Evolutionary conservation across 2,113 vertebrate genomes (phyloP), one percentile per base, ranked within the genome.

Genomic region (Lanius ludovicianus): DNA sequence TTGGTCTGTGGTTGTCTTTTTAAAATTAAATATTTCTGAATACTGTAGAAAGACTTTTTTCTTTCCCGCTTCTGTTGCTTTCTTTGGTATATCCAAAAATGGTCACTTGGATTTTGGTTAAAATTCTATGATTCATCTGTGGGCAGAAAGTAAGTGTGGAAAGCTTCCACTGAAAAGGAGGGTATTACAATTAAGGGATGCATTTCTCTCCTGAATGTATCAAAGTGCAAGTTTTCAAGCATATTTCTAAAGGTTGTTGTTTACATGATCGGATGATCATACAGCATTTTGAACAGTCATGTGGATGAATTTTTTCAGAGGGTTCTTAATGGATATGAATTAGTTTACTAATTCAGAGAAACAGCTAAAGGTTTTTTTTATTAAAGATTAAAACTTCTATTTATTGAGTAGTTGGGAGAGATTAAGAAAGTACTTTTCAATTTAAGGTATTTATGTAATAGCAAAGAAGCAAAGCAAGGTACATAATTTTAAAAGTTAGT

Each of bases 71-170:
- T 89, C 68, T 86, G 27, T 55, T 81, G 13, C 60, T 81, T 9
- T 64, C 63, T 69, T 46, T 75, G 50, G 6, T 80, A 42, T 81
- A 59, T 57, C 86, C 71, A 84, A 84, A 92, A 95, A 89, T 44
- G 60, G 64, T 86, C 83, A 89, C 35, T 52, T 87, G 74, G 31
- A 69, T 95, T 94, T 95, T 94, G 53, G 65, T 73, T 94, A 71
- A 92, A 95, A 81, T 78, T 87, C 62, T 84, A 0, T 97, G 93
- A 95, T 95, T 97, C 91, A 92, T 97, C 87, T 91, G 39, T 87
- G 89, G 94, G 81, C 64, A 91, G 87, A 87, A 91, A 79, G 84
- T 63, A 84, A 70, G 76, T 53, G 49, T 94, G 33, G 22, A 86
- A 84, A 44, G 30, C 73, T 84, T 84, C 86, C 69, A 50, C 83